Base-by-base conservation (phyloP, 2,797 vertebrate genomes). In the Heterohyrax brucei region DNA sequence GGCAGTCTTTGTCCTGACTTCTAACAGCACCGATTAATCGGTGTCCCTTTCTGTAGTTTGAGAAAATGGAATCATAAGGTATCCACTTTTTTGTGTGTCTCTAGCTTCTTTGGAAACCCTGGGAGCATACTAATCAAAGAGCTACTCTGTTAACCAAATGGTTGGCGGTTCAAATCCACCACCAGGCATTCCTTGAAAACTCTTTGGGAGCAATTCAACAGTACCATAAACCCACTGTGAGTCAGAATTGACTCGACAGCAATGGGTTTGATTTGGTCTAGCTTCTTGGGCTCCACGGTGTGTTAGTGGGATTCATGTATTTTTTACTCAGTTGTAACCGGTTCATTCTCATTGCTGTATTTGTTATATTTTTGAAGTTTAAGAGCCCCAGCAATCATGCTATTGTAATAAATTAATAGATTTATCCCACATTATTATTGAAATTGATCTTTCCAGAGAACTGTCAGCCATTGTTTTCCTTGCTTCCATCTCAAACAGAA, bases 401-500 rank as follows among this genome's bases (percentile, higher is more conserved):
- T 77, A 53, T 50, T 87, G 0, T 73, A 93, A 79, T 22, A 18
- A 86, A 96, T 66, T 10, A 81, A 73, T 77, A 82, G 10, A 3
- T 68, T 96, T 73, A 91, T 78, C 86, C 94, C 61, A 61, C 19
- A 61, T 75, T 61, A 83, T 73, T 53, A 66, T 68, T 95, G 89
- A 86, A 73, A 81, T 86, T 70, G 30, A 12, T 46, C 81, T 44
- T 7, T 22, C 6, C 10, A 68, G 6, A 76, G 39, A 48, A 75
- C 87, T 46, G 26, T 77, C 90, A 80, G 24, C 9, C 26, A 13
- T 59, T 9, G 14, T 94, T 94, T 96, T 62, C 39, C 70, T 81
- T 70, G 83, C 66, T 66, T 92, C 24, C 4, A 0, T 66, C 94
- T 95, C 91, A 97, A 85, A 77, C 8, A 94, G 96, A 94, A 84